Evolutionary conservation across 2,797 vertebrate genomes (phyloP).

Genomic region (Lithobates pipiens): DNA sequence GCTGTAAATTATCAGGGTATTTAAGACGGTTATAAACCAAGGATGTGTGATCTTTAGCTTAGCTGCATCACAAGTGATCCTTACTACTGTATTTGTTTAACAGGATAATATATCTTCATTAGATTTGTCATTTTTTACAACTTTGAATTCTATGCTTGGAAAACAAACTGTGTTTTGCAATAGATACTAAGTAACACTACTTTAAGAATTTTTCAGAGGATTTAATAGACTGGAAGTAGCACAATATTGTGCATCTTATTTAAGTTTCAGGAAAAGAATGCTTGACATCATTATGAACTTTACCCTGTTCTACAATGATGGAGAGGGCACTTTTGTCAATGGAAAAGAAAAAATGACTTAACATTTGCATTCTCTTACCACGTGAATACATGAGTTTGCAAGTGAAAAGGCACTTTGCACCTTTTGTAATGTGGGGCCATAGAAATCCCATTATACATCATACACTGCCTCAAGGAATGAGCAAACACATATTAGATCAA

Average conservation of each 20-base stretch:
- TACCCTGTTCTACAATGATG: slow-evolving; percentile 68
- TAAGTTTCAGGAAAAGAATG: slow-evolving; percentile 51
- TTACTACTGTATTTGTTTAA: slow-evolving; percentile 53
- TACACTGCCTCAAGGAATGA: slow-evolving; percentile 76
- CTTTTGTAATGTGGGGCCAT: slow-evolving; percentile 78
- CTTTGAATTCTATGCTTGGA: slow-evolving; percentile 2
- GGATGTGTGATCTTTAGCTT: slow-evolving; percentile 39
- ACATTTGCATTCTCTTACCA: slow-evolving; percentile 76
- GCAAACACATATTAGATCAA: slow-evolving; percentile 79
- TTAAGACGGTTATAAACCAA: slow-evolving; percentile 35
- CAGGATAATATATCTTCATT: slow-evolving; percentile 28
- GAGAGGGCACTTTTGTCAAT: slow-evolving; percentile 65
- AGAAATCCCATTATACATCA: slow-evolving; percentile 79
- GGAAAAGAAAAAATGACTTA: slow-evolving; percentile 71
- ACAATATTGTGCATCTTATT: slow-evolving; percentile 47
- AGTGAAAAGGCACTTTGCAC: slow-evolving; percentile 81
- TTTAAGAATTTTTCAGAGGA: neutral
- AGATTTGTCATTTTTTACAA: slow-evolving; percentile 33
- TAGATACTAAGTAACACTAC: neutral
- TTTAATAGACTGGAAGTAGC: slow-evolving; percentile 28
- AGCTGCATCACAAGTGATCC: slow-evolving; percentile 49
- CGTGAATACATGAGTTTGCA: slow-evolving; percentile 80
- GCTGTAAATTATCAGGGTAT: slow-evolving; percentile 35
- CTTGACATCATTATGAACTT: slow-evolving; percentile 73
- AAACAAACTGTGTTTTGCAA: slow-evolving; percentile 23